These are phyloP conservation scores for Apeira syringaria DNA, from an alignment of 2,888 invertebrate genomes.

Conservation along the genomic window DNA sequence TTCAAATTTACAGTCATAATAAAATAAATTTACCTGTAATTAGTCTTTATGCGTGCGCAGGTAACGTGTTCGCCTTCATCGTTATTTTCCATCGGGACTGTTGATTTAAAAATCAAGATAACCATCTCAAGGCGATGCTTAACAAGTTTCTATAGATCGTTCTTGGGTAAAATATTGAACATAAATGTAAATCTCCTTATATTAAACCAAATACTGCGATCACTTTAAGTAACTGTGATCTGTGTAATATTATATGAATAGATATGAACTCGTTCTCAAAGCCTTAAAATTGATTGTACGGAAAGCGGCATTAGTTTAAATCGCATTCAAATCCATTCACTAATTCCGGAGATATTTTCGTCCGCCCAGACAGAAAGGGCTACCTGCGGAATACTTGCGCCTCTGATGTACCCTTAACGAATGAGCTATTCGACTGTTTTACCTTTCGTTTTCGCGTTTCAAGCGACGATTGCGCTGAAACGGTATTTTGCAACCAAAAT, in stretches of 20 bases:
- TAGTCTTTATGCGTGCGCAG: conserved; percentile 20
- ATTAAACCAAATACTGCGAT: too few species aligned
- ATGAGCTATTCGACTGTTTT: conserved; percentile 27
- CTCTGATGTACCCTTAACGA: conserved; percentile 25
- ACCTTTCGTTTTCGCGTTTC: conserved; percentile 34
- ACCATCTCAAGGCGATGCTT: conserved; percentile 19
- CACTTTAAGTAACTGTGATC: too few species aligned
- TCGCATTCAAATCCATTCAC: conserved; percentile 32
- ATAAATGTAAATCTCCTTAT: neutral
- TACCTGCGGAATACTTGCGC: conserved; percentile 25
- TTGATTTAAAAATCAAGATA: conserved; percentile 29
- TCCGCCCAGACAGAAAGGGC: conserved; percentile 22
- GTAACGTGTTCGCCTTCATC: conserved; percentile 17
- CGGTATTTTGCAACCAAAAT: conserved; percentile 66
- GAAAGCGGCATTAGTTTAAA: conserved; percentile 29
- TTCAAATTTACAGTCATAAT: conserved; percentile 23
- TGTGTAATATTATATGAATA: too few species aligned
- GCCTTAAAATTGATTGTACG: conserved; percentile 19
- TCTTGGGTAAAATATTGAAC: conserved; percentile 5
- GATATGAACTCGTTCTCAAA: neutral
- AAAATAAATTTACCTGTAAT: conserved; percentile 27
- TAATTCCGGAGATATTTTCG: conserved; percentile 33
- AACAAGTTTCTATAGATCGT: conserved; percentile 14
- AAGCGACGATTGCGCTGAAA: conserved; percentile 42
- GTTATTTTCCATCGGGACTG: conserved; percentile 23